phyloP scores from a whole-genome alignment of 2,797 vertebrate species.

The Salmo trutta region DNA sequence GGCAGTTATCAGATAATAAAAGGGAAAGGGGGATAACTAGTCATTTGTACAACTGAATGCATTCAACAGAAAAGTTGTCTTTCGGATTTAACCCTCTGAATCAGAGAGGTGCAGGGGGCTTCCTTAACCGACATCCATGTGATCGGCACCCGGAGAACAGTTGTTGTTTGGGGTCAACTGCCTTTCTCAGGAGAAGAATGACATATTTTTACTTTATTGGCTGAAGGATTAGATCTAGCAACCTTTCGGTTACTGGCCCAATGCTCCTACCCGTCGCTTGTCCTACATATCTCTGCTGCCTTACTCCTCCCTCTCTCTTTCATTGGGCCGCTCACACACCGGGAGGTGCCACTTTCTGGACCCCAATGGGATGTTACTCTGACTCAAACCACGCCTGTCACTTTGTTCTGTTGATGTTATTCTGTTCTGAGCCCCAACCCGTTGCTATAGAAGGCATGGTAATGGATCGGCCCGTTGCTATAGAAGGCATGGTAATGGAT shows the following conservation, averaged over 20 bases:
- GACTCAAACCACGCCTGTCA: conserved; percentile 20
- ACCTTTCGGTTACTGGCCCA: too few species aligned
- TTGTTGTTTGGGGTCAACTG: conserved; percentile 9
- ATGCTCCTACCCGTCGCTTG: not conserved
- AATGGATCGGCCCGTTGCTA: not conserved
- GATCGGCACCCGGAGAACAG: conserved; percentile 4
- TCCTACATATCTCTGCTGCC: conserved; percentile 23
- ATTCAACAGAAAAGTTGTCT: too few species aligned
- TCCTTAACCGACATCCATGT: too few species aligned
- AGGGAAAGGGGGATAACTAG: too few species aligned
- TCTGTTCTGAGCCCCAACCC: not conserved
- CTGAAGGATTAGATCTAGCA: too few species aligned
- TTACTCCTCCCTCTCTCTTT: conserved; percentile 28
- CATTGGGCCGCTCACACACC: conserved; percentile 35
- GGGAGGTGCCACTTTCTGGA: conserved; percentile 39
- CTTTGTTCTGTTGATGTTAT: not conserved
- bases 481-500: too few species aligned
- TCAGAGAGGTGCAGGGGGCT: too few species aligned
- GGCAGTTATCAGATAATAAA: conserved; percentile 45
- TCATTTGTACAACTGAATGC: too few species aligned
- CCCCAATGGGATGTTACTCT: conserved; percentile 32
- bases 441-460: not conserved
- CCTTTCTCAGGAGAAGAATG: too few species aligned
- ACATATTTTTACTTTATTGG: too few species aligned
- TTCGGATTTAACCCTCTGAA: too few species aligned